Percentiles rank a stretch among this genome's conserved stretches.
phyloP scores from a whole-genome alignment of 2,113 vertebrate species.

The Thinocorus orbignyianus region DNA sequence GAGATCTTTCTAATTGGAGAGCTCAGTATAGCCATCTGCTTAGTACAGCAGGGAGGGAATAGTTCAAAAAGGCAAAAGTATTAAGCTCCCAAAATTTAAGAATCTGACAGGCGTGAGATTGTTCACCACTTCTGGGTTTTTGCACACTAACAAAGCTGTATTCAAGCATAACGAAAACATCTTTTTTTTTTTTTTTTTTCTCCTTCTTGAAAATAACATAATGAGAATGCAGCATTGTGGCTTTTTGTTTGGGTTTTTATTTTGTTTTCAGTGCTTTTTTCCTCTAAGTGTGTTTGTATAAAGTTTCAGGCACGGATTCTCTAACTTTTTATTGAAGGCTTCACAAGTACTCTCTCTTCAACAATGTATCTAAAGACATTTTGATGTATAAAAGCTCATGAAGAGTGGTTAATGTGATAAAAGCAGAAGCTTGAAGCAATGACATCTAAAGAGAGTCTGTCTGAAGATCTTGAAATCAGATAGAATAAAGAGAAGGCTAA shows the following conservation, averaged over 20 bases:
- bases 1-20: background rate
- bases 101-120: rapidly evolving
- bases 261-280: background rate
- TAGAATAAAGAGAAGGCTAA: slow-evolving; percentile 51
- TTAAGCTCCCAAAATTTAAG: background rate
- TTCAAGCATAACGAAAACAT: background rate
- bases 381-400: slow-evolving; percentile 54
- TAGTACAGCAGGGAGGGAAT: background rate
- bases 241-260: background rate
- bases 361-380: slow-evolving; percentile 42
- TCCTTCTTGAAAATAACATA: background rate
- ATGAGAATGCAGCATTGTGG: background rate
- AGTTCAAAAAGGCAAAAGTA: background rate
- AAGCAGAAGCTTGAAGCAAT: slow-evolving; percentile 53
- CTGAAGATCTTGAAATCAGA: slow-evolving; percentile 49
- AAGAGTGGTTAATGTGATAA: slow-evolving; percentile 50
- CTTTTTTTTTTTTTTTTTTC: background rate
- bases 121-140: background rate
- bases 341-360: slow-evolving; percentile 18
- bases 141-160: background rate
- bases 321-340: slow-evolving; percentile 21
- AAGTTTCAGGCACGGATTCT: slow-evolving; percentile 13
- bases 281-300: background rate
- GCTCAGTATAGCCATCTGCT: background rate
- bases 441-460: slow-evolving; percentile 34